Evolutionary conservation across 2,797 vertebrate species (phyloP).

Genomic region (Eremophila alpestris): DNA sequence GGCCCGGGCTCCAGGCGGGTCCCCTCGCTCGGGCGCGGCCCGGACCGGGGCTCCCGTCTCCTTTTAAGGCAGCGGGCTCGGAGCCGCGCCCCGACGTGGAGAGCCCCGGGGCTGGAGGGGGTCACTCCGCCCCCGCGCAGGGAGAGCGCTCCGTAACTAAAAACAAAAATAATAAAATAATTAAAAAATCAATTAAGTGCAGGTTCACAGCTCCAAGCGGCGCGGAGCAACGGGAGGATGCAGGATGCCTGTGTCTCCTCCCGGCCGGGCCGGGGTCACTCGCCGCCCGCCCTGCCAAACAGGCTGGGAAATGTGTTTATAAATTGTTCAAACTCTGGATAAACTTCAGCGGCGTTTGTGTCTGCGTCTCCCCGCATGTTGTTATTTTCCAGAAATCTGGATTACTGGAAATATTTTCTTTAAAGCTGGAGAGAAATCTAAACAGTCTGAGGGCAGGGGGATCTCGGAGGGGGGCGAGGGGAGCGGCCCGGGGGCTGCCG

Average conservation of each 20-base stretch:
- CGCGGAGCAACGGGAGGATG: not conserved
- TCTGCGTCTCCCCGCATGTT: conserved; percentile 43
- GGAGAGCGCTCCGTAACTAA: not conserved
- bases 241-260: not conserved
- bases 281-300: conserved; percentile 38
- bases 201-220: conserved; percentile 43
- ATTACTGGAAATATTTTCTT: conserved; percentile 71
- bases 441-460: conserved; percentile 41
- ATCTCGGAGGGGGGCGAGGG: not conserved
- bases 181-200: not conserved
- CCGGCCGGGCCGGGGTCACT: conserved; percentile 16
- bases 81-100: not conserved
- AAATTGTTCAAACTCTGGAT: conserved; percentile 59
- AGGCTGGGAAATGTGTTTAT: conserved; percentile 64
- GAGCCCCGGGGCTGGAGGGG: not conserved
- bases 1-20: not conserved
- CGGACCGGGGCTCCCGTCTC: not conserved
- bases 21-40: not conserved
- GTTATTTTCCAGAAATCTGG: conserved; percentile 72
- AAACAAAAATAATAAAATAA: not conserved
- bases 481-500: not conserved
- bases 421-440: conserved; percentile 56
- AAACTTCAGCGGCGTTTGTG: conserved; percentile 58
- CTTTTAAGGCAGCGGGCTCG: not conserved
- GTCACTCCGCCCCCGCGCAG: not conserved